Conservation (phyloP, 2,797 vertebrate genomes). For the Pseudocheirus occidentalis region DNA sequence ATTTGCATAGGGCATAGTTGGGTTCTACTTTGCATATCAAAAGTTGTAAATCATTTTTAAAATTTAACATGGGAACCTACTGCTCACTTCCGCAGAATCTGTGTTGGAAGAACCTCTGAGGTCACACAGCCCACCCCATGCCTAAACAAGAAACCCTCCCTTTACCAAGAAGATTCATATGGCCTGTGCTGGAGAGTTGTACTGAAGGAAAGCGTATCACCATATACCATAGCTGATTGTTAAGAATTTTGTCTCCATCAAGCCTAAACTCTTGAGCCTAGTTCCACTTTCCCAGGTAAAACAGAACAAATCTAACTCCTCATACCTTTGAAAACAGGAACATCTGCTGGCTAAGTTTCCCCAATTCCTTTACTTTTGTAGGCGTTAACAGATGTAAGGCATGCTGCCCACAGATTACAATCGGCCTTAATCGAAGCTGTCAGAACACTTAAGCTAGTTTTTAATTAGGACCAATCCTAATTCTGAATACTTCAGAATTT, state of each 20-base stretch:
- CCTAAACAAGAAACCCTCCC: not conserved
- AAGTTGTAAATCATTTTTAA: not conserved
- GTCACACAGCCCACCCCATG: not conserved
- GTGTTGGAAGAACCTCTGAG: not conserved
- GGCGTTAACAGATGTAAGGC: not conserved
- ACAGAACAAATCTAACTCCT: not conserved
- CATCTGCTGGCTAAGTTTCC: not conserved
- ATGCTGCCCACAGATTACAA: not conserved
- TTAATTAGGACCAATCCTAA: not conserved
- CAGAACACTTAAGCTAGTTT: not conserved
- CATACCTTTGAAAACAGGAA: not conserved
- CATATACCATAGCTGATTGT: not conserved
- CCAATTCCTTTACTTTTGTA: slow-evolving; percentile 2
- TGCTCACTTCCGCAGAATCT: not conserved
- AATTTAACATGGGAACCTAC: not conserved
- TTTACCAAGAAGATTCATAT: not conserved
- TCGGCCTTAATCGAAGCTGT: not conserved
- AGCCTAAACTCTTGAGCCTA: not conserved
- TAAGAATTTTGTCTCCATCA: not conserved
- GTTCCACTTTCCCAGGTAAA: not conserved
- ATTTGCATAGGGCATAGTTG: not conserved
- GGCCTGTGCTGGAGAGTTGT: not conserved
- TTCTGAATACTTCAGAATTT: not conserved
- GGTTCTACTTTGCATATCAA: not conserved
- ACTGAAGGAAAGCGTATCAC: not conserved